Conservation (phyloP, 1,140 invertebrate species). For the Pentalonia nigronervosa region DNA sequence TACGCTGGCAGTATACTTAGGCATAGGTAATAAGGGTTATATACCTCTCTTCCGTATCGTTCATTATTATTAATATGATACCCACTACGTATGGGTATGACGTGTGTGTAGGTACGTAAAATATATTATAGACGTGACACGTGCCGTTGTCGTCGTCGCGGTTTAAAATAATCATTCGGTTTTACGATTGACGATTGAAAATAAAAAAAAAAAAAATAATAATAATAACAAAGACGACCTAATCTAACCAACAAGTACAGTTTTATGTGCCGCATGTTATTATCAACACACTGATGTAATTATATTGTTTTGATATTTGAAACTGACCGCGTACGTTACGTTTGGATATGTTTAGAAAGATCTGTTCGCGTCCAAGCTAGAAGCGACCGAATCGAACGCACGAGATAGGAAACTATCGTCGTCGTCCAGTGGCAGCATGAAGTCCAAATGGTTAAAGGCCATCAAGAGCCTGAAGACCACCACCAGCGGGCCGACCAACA, state of each 20-base stretch:
- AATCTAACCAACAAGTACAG: too few species aligned
- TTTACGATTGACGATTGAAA: not conserved
- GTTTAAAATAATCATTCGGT: not conserved
- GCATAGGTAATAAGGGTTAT: too few species aligned
- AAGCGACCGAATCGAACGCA: conserved; percentile 71
- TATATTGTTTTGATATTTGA: too few species aligned
- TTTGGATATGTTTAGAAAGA: conserved; percentile 78
- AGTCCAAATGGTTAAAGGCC: conserved; percentile 97
- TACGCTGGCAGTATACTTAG: not conserved
- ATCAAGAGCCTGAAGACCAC: conserved; percentile 92
- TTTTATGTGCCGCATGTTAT: too few species aligned
- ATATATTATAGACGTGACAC: not conserved
- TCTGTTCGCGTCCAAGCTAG: conserved; percentile 79
- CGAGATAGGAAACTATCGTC: conserved; percentile 86
- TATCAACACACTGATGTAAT: too few species aligned
- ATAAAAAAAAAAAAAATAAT: not conserved
- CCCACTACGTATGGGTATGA: not conserved
- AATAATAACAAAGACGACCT: too few species aligned
- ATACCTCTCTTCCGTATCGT: too few species aligned
- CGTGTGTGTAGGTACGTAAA: too few species aligned
- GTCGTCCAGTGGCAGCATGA: conserved; percentile 87
- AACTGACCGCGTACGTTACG: not conserved
- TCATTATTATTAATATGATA: not conserved
- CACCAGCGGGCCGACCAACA: conserved; percentile 71
- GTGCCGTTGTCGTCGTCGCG: too few species aligned